A percentile compares a stretch with the other conserved stretches of the same genome.
phyloP scores from a whole-genome alignment of 2,888 invertebrate species.

The Athetis lepigone region DNA sequence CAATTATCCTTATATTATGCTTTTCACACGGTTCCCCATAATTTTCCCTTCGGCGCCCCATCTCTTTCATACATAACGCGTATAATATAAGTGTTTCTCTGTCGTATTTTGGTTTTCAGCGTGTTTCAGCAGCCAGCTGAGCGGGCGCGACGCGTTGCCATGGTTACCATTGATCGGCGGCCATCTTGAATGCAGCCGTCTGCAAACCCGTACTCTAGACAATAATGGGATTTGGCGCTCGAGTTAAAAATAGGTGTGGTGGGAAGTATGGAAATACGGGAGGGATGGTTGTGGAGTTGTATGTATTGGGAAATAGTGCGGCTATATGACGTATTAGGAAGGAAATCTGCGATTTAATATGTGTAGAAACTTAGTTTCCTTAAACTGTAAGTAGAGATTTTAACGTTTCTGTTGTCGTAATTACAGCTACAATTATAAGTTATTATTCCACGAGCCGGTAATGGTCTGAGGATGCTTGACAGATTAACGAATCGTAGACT shows the following conservation, averaged over 20 bases:
- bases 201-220: slow-evolving; percentile 75
- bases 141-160: slow-evolving; percentile 83
- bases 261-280: slow-evolving; percentile 7
- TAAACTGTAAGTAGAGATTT: too few species aligned
- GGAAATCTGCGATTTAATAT: too few species aligned
- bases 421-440: too few species aligned
- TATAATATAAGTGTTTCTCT: slow-evolving; percentile 63
- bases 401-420: too few species aligned
- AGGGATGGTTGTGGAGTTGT: neutral
- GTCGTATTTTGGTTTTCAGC: slow-evolving; percentile 78
- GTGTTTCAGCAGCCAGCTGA: slow-evolving; percentile 81
- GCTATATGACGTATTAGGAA: neutral
- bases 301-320: neutral
- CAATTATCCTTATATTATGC: slow-evolving; percentile 63
- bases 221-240: slow-evolving; percentile 62
- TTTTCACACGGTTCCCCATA: slow-evolving; percentile 55
- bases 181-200: slow-evolving; percentile 88
- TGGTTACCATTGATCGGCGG: slow-evolving; percentile 87
- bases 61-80: slow-evolving; percentile 64
- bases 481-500: too few species aligned
- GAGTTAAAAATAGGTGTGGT: slow-evolving; percentile 58
- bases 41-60: slow-evolving; percentile 44
- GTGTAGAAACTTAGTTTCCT: too few species aligned
- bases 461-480: too few species aligned
- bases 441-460: too few species aligned